Evolutionary conservation across 1,140 invertebrate species (phyloP).

Genomic region (Eumeta japonica): DNA sequence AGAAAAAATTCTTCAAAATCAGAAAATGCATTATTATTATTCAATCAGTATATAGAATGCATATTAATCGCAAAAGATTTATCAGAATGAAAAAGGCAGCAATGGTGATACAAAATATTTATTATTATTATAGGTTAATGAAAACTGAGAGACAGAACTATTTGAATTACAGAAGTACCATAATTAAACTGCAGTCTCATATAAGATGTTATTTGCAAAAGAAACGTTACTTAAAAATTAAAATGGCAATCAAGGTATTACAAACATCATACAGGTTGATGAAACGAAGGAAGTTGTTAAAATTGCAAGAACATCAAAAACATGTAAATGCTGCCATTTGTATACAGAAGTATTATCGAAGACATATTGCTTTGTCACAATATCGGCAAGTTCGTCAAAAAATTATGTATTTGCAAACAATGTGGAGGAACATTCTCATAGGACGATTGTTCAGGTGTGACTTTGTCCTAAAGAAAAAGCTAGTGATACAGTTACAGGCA

Average conservation of each 20-base stretch:
- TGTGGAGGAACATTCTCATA: conserved; percentile 40
- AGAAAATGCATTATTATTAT: conserved; percentile 18
- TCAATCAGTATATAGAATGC: conserved; percentile 25
- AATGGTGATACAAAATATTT: conserved; percentile 33
- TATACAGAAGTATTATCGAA: conserved; percentile 64
- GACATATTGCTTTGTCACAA: conserved; percentile 43
- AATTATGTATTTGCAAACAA: conserved; percentile 47
- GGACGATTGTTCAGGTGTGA: conserved; percentile 32
- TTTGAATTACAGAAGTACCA: conserved; percentile 19
- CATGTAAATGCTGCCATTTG: conserved; percentile 57
- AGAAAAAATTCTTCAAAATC: conserved; percentile 26
- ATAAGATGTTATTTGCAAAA: conserved; percentile 30
- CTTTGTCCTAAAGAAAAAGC: conserved; percentile 29
- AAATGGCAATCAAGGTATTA: conserved; percentile 24
- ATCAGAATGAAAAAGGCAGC: conserved; percentile 19
- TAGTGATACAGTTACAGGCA: conserved; percentile 45
- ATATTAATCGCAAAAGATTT: conserved; percentile 25
- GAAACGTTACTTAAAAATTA: conserved; percentile 26
- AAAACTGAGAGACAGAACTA: conserved; percentile 24
- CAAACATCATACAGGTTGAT: conserved; percentile 39
- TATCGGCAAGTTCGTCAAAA: conserved; percentile 29
- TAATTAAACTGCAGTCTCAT: conserved; percentile 37
- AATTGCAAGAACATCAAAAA: too few relatives aligned
- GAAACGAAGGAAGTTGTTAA: conserved; percentile 13
- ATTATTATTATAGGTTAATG: conserved; percentile 24